Percentiles rank a stretch among this genome's conserved stretches.
Conservation (phyloP, 2,888 invertebrate species). For the Baccha elongata region DNA sequence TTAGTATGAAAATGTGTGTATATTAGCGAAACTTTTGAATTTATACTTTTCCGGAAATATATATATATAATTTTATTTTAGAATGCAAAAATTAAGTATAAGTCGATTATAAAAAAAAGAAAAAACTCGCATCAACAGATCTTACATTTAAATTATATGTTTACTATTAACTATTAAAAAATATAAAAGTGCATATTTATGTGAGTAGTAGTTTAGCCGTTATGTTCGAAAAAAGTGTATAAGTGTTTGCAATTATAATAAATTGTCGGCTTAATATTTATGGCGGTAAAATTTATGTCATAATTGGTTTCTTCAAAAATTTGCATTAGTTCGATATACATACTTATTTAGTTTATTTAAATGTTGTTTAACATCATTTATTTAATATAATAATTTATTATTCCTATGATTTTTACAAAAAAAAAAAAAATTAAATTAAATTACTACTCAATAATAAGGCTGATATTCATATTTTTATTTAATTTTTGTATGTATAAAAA, state of each 20-base stretch:
- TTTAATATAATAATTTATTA: conserved; percentile 31
- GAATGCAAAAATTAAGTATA: too few species aligned
- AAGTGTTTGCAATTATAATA: not conserved
- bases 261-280: not conserved
- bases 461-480: conserved; percentile 16
- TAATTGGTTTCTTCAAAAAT: conserved; percentile 29
- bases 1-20: not conserved
- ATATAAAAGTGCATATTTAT: conserved; percentile 29
- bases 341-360: not conserved
- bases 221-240: not conserved
- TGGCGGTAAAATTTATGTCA: conserved; percentile 19
- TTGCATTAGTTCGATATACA: conserved; percentile 11
- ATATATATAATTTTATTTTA: too few species aligned
- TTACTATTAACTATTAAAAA: conserved; percentile 23
- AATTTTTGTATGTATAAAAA: conserved; percentile 34
- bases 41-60: too few species aligned
- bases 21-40: too few species aligned
- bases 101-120: not conserved
- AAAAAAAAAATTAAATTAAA: not conserved
- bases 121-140: conserved; percentile 25
- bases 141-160: not conserved
- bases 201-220: not conserved
- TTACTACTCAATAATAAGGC: conserved; percentile 57
- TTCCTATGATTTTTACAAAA: conserved; percentile 22
- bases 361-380: conserved; percentile 57